Evolutionary conservation across 2,888 invertebrate species (phyloP), one percentile per base, ranked within the genome.

Genomic region (Andrena trimmerana): DNA sequence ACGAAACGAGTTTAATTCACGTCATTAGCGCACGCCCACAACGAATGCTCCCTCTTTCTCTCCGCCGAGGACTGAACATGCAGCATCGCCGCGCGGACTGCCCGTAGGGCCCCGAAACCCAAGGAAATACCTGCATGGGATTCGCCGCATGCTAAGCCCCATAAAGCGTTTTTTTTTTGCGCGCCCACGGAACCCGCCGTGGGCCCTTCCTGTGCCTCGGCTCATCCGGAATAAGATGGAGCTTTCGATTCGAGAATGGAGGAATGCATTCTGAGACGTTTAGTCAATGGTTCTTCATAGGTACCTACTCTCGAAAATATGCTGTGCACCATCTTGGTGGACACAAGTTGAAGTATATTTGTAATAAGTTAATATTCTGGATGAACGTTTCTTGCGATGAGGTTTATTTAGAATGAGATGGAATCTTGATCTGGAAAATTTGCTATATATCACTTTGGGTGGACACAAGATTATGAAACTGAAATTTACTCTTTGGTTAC

Each of bases 1-100:
- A 85, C 86, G 86, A 89, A 90, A 90, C 88, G 89, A 91, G 90
- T 91, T 91, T 90, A 91, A 91, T 90, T 91, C 89, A 87, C 90
- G 86, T 90, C 88, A 91, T 91, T 91, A 91, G 89, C 88, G 88
- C 85, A 89, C 88, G 86, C 90, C 90, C 88, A 91, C 89, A 86
- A 88, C 81, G 85, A 81, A 81, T 73, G 84, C 79, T 33, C 31
- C 33, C 62, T 62, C 16, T 62, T n/a, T 33, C 60, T 24, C 62
- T 65, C 48, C 78, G 81, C 33, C 78, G 74, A 74, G 71, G 70
- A 68, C 65, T 69, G 33, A 42, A 65, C 52, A 70, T 31, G 60
- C 60, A 62, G 36, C 69, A 50, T 73, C 63, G 50, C n/a, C 33
- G 42, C 10, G 13, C 42, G 24, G 6, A 33, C 63, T 16, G 29